These are phyloP conservation scores for Rhynchonycteris naso DNA, from an alignment of 2,797 vertebrate species.

Conservation along the genomic window DNA sequence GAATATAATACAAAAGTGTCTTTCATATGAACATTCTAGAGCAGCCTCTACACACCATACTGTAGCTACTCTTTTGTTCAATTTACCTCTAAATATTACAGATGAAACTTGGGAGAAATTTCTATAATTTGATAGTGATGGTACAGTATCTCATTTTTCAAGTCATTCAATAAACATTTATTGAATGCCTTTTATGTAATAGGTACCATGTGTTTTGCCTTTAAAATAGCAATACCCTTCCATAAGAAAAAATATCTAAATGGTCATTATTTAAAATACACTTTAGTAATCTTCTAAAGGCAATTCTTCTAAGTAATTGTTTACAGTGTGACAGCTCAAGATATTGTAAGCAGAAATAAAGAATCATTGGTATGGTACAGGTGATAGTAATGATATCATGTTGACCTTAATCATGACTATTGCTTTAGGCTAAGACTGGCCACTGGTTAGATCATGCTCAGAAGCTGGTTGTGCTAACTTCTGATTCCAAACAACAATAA, in stretches of 20 bases:
- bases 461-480: not conserved
- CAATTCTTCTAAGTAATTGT: not conserved
- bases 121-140: conserved; percentile 25
- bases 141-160: conserved; percentile 41
- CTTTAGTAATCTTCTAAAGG: conserved; percentile 37
- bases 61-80: conserved; percentile 29
- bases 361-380: not conserved
- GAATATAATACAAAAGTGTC: not conserved
- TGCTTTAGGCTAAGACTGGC: not conserved
- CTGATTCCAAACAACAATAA: conserved; percentile 15
- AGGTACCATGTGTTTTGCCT: conserved; percentile 30
- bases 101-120: not conserved
- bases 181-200: conserved; percentile 27
- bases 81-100: conserved; percentile 32
- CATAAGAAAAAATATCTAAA: conserved; percentile 43
- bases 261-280: conserved; percentile 35
- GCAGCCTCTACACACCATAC: not conserved
- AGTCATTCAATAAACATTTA: conserved; percentile 36
- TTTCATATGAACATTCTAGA: not conserved
- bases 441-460: not conserved
- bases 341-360: not conserved
- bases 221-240: conserved; percentile 45
- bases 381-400: not conserved
- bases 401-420: not conserved
- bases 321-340: not conserved